phyloP scores from a whole-genome alignment of 1,140 invertebrate species.

The Atta colombica region DNA sequence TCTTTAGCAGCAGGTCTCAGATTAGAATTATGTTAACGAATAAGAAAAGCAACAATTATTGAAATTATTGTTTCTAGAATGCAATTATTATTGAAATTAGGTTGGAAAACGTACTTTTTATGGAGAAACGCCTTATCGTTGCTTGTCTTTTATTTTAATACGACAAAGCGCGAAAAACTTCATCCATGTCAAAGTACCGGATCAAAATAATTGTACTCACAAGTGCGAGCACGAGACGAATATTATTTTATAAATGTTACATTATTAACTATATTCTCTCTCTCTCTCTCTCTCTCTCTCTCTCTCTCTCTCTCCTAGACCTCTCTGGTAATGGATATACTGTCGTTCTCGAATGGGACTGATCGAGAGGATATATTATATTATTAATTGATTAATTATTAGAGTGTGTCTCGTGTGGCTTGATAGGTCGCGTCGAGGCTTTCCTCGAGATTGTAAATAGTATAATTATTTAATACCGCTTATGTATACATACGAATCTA shows the following conservation, averaged over 20 bases:
- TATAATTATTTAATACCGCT: slow-evolving; percentile 60
- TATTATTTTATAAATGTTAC: slow-evolving; percentile 49
- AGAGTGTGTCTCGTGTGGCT: slow-evolving; percentile 41
- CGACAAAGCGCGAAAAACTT: slow-evolving; percentile 16
- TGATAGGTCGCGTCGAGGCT: slow-evolving; percentile 32
- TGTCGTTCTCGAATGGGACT: not conserved
- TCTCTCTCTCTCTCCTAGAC: not conserved
- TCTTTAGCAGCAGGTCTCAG: not conserved
- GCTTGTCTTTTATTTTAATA: slow-evolving; percentile 49
- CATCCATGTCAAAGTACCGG: slow-evolving; percentile 55
- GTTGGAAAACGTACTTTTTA: slow-evolving; percentile 1
- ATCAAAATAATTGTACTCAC: slow-evolving; percentile 56
- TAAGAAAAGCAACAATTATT: not conserved
- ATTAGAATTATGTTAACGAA: not conserved
- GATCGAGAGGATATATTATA: slow-evolving; percentile 24
- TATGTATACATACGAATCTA: slow-evolving; percentile 40
- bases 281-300: slow-evolving; percentile 10
- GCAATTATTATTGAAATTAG: not conserved
- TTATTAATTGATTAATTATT: slow-evolving; percentile 55
- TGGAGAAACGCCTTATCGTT: slow-evolving; percentile 10
- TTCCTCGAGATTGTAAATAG: slow-evolving; percentile 55
- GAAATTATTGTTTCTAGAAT: not conserved
- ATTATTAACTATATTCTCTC: slow-evolving; percentile 46
- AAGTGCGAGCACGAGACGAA: slow-evolving; percentile 4
- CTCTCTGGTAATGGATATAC: slow-evolving; percentile 4